phyloP scores from a whole-genome alignment of 2,113 vertebrate genomes.

The Perca flavescens region DNA sequence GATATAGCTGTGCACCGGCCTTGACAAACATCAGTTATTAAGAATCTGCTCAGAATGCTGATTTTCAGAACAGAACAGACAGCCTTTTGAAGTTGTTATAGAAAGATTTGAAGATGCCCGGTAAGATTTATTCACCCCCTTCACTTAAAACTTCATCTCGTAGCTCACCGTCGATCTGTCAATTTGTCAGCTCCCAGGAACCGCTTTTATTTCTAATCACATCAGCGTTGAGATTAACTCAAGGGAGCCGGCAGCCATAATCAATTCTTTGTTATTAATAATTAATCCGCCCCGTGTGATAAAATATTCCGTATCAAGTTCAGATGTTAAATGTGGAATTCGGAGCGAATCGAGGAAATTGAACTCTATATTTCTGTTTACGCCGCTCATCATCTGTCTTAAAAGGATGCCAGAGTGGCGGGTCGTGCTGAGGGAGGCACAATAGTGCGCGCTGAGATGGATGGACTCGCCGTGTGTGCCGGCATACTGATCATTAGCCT shows the following conservation, averaged over 20 bases:
- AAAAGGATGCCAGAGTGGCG: conserved; percentile 21
- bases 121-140: conserved; percentile 45
- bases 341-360: conserved; percentile 51
- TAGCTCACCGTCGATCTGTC: conserved; percentile 46
- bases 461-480: neutral
- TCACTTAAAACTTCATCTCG: conserved; percentile 53
- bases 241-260: conserved; percentile 60
- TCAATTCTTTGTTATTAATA: conserved; percentile 76
- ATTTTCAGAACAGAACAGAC: conserved; percentile 53
- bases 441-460: neutral
- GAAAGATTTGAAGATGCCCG: conserved; percentile 37
- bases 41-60: conserved; percentile 61
- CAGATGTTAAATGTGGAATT: conserved; percentile 68
- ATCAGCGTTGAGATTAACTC: conserved; percentile 62
- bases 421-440: conserved; percentile 21
- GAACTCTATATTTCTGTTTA: conserved; percentile 58
- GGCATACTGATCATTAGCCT: conserved; percentile 65
- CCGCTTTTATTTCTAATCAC: conserved; percentile 70
- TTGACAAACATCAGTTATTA: conserved; percentile 72
- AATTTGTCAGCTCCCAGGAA: conserved; percentile 62
- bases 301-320: conserved; percentile 74
- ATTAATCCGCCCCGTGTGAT: conserved; percentile 53
- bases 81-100: conserved; percentile 45
- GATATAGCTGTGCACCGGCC: conserved; percentile 30
- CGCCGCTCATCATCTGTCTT: conserved; percentile 38